Evolutionary conservation across 1,140 invertebrate genomes (phyloP).

Genomic region (Eufriesea mexicana): DNA sequence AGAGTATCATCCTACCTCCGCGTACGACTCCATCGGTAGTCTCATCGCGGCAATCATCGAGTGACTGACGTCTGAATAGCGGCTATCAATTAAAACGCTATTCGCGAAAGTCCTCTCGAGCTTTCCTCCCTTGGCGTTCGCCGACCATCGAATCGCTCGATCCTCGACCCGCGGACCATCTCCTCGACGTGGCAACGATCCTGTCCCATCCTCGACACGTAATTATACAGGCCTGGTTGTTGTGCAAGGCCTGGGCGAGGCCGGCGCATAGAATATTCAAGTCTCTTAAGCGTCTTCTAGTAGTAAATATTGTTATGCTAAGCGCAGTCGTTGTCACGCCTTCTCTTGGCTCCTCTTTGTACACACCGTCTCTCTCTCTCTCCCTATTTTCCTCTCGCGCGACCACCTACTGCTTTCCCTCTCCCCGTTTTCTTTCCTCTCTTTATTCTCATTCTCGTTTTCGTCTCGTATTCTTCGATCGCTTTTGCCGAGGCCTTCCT

Average conservation of each 20-base stretch:
- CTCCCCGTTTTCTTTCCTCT: not conserved
- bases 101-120: not conserved
- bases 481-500: too few species aligned
- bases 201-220: slow-evolving; percentile 58
- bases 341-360: slow-evolving; percentile 38
- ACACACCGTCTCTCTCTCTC: not conserved
- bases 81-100: slow-evolving; percentile 30
- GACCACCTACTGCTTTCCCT: slow-evolving; percentile 11
- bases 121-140: not conserved
- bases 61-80: slow-evolving; percentile 23
- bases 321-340: slow-evolving; percentile 70
- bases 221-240: slow-evolving; percentile 59
- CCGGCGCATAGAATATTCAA: slow-evolving; percentile 67
- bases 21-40: slow-evolving; percentile 2
- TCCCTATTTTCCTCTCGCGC: not conserved
- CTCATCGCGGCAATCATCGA: not conserved
- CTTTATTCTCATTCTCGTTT: not conserved
- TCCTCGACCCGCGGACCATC: not conserved
- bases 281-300: slow-evolving; percentile 68
- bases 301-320: slow-evolving; percentile 74
- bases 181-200: not conserved
- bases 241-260: slow-evolving; percentile 63
- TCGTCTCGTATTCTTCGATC: not conserved
- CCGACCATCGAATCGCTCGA: not conserved
- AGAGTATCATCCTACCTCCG: not conserved